These are phyloP conservation scores for Diarsia brunnea DNA, from an alignment of 2,888 invertebrate species.

Conservation along the genomic window DNA sequence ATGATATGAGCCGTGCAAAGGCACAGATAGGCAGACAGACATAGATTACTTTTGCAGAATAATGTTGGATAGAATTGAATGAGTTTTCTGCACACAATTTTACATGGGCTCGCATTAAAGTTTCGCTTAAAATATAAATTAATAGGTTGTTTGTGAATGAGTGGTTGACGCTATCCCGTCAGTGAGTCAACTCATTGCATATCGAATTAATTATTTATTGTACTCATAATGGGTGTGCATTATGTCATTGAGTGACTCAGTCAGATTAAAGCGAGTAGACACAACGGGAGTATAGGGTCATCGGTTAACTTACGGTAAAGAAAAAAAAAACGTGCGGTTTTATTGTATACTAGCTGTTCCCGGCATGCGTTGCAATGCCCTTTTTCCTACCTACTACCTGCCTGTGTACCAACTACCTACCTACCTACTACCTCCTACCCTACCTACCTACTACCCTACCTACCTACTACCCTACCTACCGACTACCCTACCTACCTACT, in stretches of 20 bases:
- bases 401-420: too few relatives aligned
- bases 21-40: neutral
- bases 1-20: neutral
- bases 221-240: slow-evolving; percentile 40
- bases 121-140: slow-evolving; percentile 32
- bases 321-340: slow-evolving; percentile 15
- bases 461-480: too few relatives aligned
- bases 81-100: slow-evolving; percentile 9
- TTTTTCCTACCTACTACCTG: too few relatives aligned
- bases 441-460: too few relatives aligned
- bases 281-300: slow-evolving; percentile 17
- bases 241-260: slow-evolving; percentile 64
- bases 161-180: slow-evolving; percentile 37
- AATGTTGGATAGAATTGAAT: neutral
- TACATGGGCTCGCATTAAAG: neutral
- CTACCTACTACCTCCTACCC: too few relatives aligned
- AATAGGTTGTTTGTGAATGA: slow-evolving; percentile 45
- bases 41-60: neutral
- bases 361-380: too few relatives aligned
- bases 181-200: slow-evolving; percentile 55
- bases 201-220: slow-evolving; percentile 51
- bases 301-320: neutral
- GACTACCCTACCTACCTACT: too few relatives aligned
- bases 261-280: slow-evolving; percentile 21
- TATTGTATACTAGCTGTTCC: too few relatives aligned